Base-by-base conservation (phyloP, 2,888 invertebrate species). In the Chromoteleia sp. region DNA sequence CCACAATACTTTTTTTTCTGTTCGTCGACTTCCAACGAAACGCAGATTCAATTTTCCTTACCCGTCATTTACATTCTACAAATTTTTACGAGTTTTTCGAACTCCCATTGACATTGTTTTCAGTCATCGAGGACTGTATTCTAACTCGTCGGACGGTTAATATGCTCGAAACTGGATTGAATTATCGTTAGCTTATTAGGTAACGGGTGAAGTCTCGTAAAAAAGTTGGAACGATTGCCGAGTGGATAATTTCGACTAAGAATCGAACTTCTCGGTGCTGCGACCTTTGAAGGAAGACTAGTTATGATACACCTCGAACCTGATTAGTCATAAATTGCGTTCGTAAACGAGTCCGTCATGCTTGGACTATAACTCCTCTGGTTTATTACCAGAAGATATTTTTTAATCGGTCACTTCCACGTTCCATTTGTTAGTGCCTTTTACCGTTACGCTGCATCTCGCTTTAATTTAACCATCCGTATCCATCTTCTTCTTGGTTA, bases 1-100 rank as follows among this genome's bases (percentile, higher is more conserved):
- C 48, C 36, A 25, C 21, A 36, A 21, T 19, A 30, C 15, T 29
- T 56, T 70, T 63, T 54, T 67, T 21, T n/a, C 61, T n/a, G n/a
- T 33, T 21, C 41, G 30, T 68, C 56, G 43, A 17, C 2, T 41
- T 25, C 5, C 12, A 33, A 52, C 54, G 17, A 54, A 67, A 54
- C 41, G 54, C 30, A 54, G 14, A 56, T 56, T 56, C 17, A 12
- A 56, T 54, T 68, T 43, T 17, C 56, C 36, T 56, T 12, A 5
- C 12, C n/a, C 29, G 30, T 56, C 56, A 19, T 43, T 41, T 54
- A 56, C 21, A 43, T 54, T 65, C 39, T 10, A 30, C 15, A 33
- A 63, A 63, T 17, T 48, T 25, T 14, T 21, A 19, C 48, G 8
- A 30, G 15, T 61, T 36, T 43, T 0, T 39, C 25, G 21, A 45